Conservation (phyloP, 2,888 invertebrate species). For the Lymantria dispar region DNA sequence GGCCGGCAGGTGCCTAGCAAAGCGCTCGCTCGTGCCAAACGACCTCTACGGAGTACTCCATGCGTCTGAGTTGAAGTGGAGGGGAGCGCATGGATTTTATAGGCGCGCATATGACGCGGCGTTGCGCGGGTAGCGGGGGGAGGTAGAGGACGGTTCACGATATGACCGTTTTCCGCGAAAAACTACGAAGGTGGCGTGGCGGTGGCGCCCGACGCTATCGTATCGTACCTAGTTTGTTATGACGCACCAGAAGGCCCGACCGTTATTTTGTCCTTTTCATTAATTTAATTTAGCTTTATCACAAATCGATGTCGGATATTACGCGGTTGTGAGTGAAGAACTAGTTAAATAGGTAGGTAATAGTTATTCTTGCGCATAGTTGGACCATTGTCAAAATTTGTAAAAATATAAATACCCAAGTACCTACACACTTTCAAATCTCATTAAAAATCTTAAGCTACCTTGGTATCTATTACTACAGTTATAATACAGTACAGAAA, state of each 20-base stretch:
- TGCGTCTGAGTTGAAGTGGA: constrained; percentile 81
- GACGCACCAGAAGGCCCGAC: constrained; percentile 66
- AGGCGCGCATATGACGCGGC: constrained; percentile 69
- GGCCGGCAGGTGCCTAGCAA: constrained; percentile 84
- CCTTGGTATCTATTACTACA: too few relatives aligned
- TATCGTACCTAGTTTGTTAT: constrained; percentile 50
- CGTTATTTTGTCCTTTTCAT: constrained; percentile 61
- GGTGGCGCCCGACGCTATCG: constrained; percentile 52
- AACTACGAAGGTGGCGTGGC: constrained; percentile 64
- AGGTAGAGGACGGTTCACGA: constrained; percentile 47
- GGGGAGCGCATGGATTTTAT: constrained; percentile 75
- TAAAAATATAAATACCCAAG: too few relatives aligned
- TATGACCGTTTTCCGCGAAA: constrained; percentile 79
- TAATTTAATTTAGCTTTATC: constrained; percentile 31
- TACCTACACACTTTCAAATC: too few relatives aligned
- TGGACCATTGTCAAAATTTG: too few relatives aligned
- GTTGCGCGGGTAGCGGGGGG: constrained; percentile 43
- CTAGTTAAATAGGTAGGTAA: constrained; percentile 8
- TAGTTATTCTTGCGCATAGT: constrained; percentile 40
- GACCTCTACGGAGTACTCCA: constrained; percentile 84
- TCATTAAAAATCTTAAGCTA: too few relatives aligned
- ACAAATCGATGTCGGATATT: constrained; percentile 13
- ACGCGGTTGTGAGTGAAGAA: constrained; percentile 54
- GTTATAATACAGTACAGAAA: too few relatives aligned
- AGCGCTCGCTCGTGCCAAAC: constrained; percentile 84